phyloP scores from a whole-genome alignment of 2,888 invertebrate species.

The Ectemnius lituratus region DNA sequence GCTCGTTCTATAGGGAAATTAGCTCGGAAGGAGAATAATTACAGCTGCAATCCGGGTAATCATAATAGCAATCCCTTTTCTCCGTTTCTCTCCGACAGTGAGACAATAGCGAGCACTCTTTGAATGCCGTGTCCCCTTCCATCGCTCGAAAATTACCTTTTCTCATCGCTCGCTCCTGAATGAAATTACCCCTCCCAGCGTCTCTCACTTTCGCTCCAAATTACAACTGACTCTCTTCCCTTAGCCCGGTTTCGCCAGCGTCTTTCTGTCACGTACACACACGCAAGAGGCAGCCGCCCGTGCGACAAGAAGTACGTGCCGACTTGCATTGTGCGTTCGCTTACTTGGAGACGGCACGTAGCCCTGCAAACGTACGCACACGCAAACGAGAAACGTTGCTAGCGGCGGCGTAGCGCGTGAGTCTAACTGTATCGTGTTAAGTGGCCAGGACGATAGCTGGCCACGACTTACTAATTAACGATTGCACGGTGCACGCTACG shows the following conservation, averaged over 20 bases:
- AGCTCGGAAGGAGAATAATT: too few relatives aligned
- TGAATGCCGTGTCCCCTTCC: too few relatives aligned
- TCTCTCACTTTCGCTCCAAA: slow-evolving; percentile 18
- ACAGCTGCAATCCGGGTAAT: too few relatives aligned
- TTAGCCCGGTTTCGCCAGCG: background rate
- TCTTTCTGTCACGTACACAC: background rate
- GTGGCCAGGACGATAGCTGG: slow-evolving; percentile 54
- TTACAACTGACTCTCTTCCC: background rate
- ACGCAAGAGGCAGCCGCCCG: slow-evolving; percentile 38
- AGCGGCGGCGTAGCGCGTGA: background rate
- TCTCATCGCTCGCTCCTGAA: too few relatives aligned
- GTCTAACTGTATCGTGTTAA: slow-evolving; percentile 13
- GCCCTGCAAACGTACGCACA: background rate
- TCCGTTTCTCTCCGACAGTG: too few relatives aligned
- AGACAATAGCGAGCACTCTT: too few relatives aligned
- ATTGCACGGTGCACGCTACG: slow-evolving; percentile 5
- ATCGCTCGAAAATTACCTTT: too few relatives aligned
- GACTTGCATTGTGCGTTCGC: too few relatives aligned
- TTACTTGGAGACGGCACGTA: too few relatives aligned
- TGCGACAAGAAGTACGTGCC: slow-evolving; percentile 26
- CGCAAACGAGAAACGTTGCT: background rate
- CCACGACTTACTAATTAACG: slow-evolving; percentile 67
- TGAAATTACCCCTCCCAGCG: slow-evolving; percentile 9
- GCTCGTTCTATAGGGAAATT: too few relatives aligned
- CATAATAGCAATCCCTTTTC: too few relatives aligned